Evolutionary conservation across 2,888 invertebrate genomes (phyloP).

Genomic region (Amblyjoppa proteus): DNA sequence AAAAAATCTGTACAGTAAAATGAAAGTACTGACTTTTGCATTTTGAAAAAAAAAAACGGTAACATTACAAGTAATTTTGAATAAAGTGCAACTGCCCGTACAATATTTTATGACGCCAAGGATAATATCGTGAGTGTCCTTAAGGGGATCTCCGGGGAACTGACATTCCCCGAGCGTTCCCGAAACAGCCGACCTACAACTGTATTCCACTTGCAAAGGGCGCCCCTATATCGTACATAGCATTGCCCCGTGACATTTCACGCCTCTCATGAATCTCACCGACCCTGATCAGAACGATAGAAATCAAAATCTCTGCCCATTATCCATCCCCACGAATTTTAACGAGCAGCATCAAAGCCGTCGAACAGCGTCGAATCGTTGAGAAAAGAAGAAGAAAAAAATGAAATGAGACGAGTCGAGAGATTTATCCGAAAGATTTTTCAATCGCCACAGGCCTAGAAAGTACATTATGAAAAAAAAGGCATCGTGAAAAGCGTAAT

Average conservation of each 20-base stretch:
- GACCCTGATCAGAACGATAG: neutral
- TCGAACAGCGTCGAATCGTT: neutral
- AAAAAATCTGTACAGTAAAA: too few relatives aligned
- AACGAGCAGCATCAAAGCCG: neutral
- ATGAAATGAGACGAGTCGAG: too few relatives aligned
- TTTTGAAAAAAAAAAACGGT: too few relatives aligned
- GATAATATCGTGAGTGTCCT: neutral
- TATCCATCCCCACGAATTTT: neutral
- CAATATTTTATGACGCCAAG: neutral
- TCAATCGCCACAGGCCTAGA: neutral
- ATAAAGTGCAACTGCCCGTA: neutral
- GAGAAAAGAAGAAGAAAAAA: too few relatives aligned
- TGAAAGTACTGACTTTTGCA: too few relatives aligned
- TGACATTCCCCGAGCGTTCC: slow-evolving; percentile 33
- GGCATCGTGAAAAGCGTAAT: neutral
- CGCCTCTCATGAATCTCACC: neutral
- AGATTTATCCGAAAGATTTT: slow-evolving; percentile 7
- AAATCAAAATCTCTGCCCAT: neutral
- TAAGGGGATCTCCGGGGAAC: slow-evolving; percentile 18
- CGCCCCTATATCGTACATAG: neutral
- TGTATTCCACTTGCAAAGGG: slow-evolving; percentile 25
- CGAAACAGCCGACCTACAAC: neutral
- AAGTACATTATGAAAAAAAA: neutral
- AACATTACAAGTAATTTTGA: neutral
- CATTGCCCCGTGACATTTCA: slow-evolving; percentile 23